A percentile compares a stretch with the other conserved stretches of the same genome.
Conservation (phyloP, 2,113 vertebrate genomes). For the Oncorhynchus keta region DNA sequence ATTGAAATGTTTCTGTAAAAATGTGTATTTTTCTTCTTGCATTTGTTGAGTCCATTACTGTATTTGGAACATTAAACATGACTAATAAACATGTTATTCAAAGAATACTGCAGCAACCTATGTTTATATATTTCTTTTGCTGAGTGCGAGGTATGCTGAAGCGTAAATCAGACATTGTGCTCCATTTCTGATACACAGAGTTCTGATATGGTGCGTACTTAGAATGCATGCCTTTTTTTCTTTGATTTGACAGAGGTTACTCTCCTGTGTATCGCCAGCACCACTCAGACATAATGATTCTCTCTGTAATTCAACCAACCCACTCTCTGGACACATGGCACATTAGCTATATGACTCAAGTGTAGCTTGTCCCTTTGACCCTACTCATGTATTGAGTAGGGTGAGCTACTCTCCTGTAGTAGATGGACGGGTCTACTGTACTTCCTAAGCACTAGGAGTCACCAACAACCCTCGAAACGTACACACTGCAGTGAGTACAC, state of each 20-base stretch:
- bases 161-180: too few species aligned
- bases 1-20: neutral
- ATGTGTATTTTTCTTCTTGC: neutral
- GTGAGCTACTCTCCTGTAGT: neutral
- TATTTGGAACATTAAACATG: neutral
- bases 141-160: too few species aligned
- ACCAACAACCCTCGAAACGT: conserved; percentile 30
- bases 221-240: too few species aligned
- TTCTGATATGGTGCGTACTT: too few species aligned
- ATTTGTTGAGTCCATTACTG: neutral
- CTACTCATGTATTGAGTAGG: conserved; percentile 4
- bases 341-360: neutral
- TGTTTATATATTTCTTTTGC: too few species aligned
- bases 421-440: conserved; percentile 13
- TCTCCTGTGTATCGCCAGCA: too few species aligned
- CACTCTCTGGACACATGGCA: too few species aligned
- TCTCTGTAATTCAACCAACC: too few species aligned
- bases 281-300: too few species aligned
- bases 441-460: conserved; percentile 36
- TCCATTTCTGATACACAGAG: too few species aligned
- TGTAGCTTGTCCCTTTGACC: neutral
- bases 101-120: too few species aligned
- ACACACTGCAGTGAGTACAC: neutral
- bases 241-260: too few species aligned
- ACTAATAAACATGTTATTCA: neutral